These are phyloP conservation scores for Papilio xuthus DNA, from an alignment of 1,140 invertebrate genomes.

Conservation along the genomic window DNA sequence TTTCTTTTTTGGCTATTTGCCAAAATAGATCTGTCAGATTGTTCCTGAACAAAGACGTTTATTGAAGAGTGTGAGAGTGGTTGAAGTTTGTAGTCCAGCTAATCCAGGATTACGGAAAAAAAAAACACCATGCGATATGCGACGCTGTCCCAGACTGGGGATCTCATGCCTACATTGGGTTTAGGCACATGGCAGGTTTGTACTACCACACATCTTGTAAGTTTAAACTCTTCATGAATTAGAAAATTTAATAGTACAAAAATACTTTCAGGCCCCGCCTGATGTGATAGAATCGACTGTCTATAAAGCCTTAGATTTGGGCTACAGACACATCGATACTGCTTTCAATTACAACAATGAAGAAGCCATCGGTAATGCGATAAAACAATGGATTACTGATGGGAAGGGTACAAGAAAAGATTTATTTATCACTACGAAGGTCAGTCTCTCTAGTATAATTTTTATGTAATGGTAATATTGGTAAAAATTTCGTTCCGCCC, in stretches of 20 bases:
- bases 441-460: conserved; percentile 66
- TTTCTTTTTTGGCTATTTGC: conserved; percentile 56
- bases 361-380: conserved; percentile 87
- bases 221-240: neutral
- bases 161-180: conserved; percentile 88
- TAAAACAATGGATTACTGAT: conserved; percentile 88
- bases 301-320: conserved; percentile 83
- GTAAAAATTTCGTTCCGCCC: neutral
- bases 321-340: conserved; percentile 91
- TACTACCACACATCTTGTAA: conserved; percentile 18
- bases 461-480: neutral
- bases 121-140: conserved; percentile 66
- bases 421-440: conserved; percentile 91
- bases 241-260: conserved; percentile 37
- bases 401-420: conserved; percentile 89
- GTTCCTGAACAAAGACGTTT: conserved; percentile 51
- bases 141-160: conserved; percentile 71
- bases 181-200: conserved; percentile 91
- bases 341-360: conserved; percentile 93
- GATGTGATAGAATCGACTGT: conserved; percentile 87
- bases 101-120: conserved; percentile 39
- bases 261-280: conserved; percentile 83
- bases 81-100: conserved; percentile 41
- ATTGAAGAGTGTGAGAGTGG: conserved; percentile 46
- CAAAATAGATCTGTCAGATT: conserved; percentile 62